These are phyloP conservation scores for Micrastur ruficollis DNA, from an alignment of 2,797 vertebrate species.

Conservation along the genomic window DNA sequence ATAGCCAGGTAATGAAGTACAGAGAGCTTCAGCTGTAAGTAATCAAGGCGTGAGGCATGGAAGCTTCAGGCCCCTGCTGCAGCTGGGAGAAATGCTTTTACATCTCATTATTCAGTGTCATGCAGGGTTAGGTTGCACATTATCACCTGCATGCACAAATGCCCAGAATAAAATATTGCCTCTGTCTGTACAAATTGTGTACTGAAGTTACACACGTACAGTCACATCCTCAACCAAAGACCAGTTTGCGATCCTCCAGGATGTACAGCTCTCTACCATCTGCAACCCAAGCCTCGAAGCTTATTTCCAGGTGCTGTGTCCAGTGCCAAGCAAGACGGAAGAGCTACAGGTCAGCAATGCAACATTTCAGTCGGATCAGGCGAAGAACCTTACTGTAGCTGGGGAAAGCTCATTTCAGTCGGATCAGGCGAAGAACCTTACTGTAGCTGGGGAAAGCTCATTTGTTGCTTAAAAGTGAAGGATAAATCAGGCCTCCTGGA, in stretches of 20 bases:
- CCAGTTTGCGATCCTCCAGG: background rate
- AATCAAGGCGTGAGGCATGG: background rate
- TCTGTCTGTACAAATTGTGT: background rate
- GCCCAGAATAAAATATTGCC: background rate
- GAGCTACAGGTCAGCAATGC: rapidly evolving
- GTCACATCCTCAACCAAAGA: background rate
- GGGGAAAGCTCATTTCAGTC: background rate
- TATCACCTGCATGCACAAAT: background rate
- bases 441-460: background rate
- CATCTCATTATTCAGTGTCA: background rate
- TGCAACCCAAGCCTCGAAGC: background rate
- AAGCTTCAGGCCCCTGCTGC: background rate
- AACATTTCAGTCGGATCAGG: background rate
- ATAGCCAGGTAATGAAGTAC: rapidly evolving
- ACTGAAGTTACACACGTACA: rapidly evolving
- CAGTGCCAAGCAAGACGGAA: background rate
- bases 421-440: background rate
- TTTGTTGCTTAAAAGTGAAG: background rate
- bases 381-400: background rate
- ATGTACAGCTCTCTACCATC: rapidly evolving
- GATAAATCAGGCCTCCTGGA: background rate
- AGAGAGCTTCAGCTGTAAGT: background rate
- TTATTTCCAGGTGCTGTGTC: background rate
- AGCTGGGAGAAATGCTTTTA: background rate
- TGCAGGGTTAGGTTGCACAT: background rate